Evolutionary conservation across 2,888 invertebrate species (phyloP).

Genomic region (Oxytorus armatus): DNA sequence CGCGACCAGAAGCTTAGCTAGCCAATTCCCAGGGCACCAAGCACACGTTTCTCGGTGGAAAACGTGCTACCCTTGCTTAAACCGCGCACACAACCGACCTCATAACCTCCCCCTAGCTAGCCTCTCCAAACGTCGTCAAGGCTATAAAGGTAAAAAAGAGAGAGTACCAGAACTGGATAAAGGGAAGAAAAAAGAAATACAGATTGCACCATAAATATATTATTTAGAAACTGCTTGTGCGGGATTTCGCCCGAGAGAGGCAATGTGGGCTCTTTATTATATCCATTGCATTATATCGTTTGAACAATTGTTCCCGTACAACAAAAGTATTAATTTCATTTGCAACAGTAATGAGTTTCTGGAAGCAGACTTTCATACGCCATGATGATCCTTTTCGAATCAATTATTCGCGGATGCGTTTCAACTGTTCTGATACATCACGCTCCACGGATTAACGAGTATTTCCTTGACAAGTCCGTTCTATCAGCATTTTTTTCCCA

Average conservation of each 20-base stretch:
- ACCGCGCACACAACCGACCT: conserved; percentile 36
- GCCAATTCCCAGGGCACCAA: conserved; percentile 63
- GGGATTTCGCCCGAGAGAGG: conserved; percentile 18
- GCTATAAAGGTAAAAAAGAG: conserved; percentile 39
- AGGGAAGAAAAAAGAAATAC: conserved; percentile 2
- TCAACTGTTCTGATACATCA: background rate
- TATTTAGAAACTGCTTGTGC: conserved; percentile 49
- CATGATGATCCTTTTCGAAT: conserved; percentile 1
- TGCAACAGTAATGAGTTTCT: conserved; percentile 7
- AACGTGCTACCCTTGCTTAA: conserved; percentile 62
- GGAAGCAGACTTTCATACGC: background rate
- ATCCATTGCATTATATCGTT: conserved; percentile 40
- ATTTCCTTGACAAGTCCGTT: background rate
- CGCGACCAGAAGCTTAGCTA: conserved; percentile 27
- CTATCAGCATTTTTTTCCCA: background rate
- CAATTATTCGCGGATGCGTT: background rate
- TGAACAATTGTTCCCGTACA: background rate
- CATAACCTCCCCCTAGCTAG: conserved; percentile 34
- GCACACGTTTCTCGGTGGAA: conserved; percentile 56
- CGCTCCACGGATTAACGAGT: conserved; percentile 10
- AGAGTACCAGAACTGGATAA: background rate
- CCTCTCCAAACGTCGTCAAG: conserved; percentile 42
- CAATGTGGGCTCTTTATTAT: conserved; percentile 10
- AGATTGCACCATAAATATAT: conserved; percentile 54
- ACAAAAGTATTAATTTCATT: conserved; percentile 13